Conservation (phyloP, 2,113 vertebrate genomes). For the Uria lomvia region DNA sequence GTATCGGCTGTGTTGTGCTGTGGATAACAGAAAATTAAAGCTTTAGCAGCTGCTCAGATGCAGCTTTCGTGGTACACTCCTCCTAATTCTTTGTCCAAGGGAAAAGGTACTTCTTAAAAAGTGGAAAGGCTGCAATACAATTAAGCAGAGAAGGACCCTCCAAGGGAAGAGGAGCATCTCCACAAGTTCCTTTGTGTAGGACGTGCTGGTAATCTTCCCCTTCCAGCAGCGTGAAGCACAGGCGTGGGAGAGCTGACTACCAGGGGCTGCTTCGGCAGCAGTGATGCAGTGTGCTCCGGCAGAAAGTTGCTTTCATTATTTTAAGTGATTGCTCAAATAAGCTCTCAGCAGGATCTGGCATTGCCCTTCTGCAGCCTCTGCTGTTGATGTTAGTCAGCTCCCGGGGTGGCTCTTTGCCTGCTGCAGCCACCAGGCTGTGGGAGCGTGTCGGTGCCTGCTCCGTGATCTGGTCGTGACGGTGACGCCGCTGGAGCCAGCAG, state of each 20-base stretch:
- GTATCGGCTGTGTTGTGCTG: not conserved
- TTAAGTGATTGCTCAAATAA: not conserved
- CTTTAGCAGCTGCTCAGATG: not conserved
- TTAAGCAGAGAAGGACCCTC: not conserved
- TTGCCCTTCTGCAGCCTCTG: not conserved
- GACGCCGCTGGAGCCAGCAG: not conserved
- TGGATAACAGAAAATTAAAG: not conserved
- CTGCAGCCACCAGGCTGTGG: accelerated
- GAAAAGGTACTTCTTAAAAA: not conserved
- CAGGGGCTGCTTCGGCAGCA: not conserved
- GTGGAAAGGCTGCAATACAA: not conserved
- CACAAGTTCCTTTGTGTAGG: not conserved
- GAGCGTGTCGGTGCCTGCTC: accelerated
- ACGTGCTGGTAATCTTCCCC: not conserved
- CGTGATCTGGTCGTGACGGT: accelerated
- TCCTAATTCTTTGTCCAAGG: not conserved
- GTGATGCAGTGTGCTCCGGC: not conserved
- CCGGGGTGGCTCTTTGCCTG: accelerated
- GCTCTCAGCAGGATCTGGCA: accelerated
- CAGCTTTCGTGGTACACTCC: not conserved
- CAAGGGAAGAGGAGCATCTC: not conserved
- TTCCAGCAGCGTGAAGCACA: not conserved
- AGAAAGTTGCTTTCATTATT: not conserved
- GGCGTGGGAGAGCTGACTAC: not conserved
- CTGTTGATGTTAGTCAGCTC: not conserved